Percentiles rank a stretch among this genome's conserved stretches.
Conservation (phyloP, 2,797 vertebrate genomes). For the Alauda arvensis region DNA sequence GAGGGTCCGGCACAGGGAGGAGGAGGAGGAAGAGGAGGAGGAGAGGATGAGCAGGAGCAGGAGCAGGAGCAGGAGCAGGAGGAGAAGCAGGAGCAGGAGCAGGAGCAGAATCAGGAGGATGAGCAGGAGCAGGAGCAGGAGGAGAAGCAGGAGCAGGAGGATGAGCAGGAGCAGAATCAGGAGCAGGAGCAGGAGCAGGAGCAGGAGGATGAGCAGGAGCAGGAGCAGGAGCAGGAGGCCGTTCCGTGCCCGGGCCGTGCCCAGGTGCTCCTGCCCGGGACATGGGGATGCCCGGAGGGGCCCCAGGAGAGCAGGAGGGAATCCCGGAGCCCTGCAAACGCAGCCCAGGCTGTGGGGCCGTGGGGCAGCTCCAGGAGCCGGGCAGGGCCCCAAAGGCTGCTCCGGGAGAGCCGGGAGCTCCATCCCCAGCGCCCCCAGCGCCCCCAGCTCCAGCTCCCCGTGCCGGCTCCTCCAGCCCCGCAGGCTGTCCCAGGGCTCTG, state of each 20-base stretch:
- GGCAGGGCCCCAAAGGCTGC: background rate
- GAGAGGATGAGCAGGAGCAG: background rate
- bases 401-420: background rate
- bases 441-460: background rate
- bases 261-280: fast-evolving
- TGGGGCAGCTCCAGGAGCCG: background rate
- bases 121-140: too few relatives aligned
- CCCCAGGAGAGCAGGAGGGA: background rate
- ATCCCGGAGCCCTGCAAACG: background rate
- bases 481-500: fast-evolving
- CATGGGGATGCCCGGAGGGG: background rate
- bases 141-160: background rate
- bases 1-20: background rate
- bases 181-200: background rate
- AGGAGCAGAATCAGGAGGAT: background rate
- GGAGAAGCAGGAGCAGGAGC: background rate
- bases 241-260: background rate
- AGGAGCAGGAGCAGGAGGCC: too few relatives aligned
- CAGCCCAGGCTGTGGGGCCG: background rate
- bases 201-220: background rate
- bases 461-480: fast-evolving
- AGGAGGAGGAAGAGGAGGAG: background rate
- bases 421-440: fast-evolving
- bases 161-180: background rate
- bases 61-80: too few relatives aligned